Conservation (phyloP, 2,797 vertebrate genomes). For the Lacerta bilineata region DNA sequence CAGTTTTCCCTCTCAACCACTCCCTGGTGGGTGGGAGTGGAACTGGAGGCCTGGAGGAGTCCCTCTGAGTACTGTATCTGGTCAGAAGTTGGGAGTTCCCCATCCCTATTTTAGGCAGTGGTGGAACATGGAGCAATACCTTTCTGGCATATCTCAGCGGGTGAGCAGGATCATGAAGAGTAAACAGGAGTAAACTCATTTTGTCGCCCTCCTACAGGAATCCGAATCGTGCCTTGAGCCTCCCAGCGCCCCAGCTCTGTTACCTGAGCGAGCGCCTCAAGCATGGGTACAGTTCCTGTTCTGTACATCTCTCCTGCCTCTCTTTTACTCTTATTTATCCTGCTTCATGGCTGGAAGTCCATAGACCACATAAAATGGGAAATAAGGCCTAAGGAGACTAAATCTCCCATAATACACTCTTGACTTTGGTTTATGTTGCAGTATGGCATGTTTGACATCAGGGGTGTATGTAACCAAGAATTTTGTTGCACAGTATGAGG, state of each 20-base stretch:
- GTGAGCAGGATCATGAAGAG: background rate
- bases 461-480: background rate
- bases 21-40: background rate
- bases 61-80: background rate
- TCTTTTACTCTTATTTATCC: background rate
- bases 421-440: background rate
- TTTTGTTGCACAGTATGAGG: background rate
- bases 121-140: background rate
- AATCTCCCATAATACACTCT: background rate
- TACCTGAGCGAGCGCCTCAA: slow-evolving; percentile 56
- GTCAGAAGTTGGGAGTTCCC: background rate
- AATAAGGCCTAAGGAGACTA: slow-evolving; percentile 4
- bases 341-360: slow-evolving; percentile 11
- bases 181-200: slow-evolving; percentile 14
- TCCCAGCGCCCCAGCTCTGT: slow-evolving; percentile 52
- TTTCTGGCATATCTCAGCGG: background rate
- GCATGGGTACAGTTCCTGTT: slow-evolving; percentile 59
- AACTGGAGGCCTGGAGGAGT: background rate
- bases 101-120: background rate
- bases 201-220: slow-evolving; percentile 63
- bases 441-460: background rate
- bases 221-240: slow-evolving; percentile 56
- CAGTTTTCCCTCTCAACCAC: background rate
- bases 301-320: slow-evolving; percentile 33
- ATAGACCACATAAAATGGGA: slow-evolving; percentile 4